Evolutionary conservation across 2,797 vertebrate species (phyloP), one percentile per base, ranked within the genome.

Genomic region (Botia almorhae): DNA sequence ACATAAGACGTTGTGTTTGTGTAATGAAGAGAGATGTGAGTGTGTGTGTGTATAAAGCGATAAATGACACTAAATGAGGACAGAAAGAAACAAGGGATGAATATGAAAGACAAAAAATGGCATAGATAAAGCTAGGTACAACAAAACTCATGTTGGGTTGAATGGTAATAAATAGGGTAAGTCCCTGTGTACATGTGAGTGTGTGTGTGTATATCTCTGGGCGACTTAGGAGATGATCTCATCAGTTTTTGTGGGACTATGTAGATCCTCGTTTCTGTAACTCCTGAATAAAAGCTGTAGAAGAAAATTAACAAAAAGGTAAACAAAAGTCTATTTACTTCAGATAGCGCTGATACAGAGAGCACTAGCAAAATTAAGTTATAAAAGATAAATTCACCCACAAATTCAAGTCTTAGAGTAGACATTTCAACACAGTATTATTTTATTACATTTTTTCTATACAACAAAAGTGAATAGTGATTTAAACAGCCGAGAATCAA

Each of bases 281-380:
- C 92, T 97, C 96, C 89, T 94, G 93, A 88, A 96, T 87, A 81
- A 97, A 96, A 48, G 94, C 96, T 98, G 91, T 16, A 23, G 55
- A 43, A 58, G 36, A 61, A 61, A 36, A 46, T 46, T 46, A 2
- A 46, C 43, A 46, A 46, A 46, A 46, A 46, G 10, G 10, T 10
- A 10, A 10, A 10, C 11, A 46, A 46, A 4, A 8, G 11, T 46
- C 36, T 46, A 11, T 46, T 46, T 46, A 46, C 43, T 46, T 46
- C 10, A 46, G 10, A 11, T 2, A 46, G 43, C 10, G 43, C 36
- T 39, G 36, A 46, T 46, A 46, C 43, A 10, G 10, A 46, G 8
- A 11, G 43, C 43, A 11, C 33, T 33, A 33, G 23, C 23, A 26
- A 26, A 26, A 26, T 26, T 26, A 26, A 26, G 23, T 26, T 26